Percentiles rank a stretch among this genome's conserved stretches.
Evolutionary conservation across 2,888 invertebrate genomes (phyloP).

Genomic region (Lasius fuliginosus): DNA sequence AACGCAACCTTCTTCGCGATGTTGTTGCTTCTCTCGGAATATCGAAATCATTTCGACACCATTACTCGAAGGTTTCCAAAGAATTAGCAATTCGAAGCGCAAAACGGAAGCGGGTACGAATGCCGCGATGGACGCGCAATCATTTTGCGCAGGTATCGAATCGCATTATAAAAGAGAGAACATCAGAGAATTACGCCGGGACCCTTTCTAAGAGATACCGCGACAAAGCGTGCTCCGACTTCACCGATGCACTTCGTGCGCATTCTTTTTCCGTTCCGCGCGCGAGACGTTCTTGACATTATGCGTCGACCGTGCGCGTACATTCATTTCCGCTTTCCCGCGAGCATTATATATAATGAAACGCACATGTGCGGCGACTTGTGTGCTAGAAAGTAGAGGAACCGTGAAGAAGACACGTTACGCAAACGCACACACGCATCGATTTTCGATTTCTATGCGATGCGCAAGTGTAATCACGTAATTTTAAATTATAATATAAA

Average conservation of each 20-base stretch:
- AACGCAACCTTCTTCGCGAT: not conserved
- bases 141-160: not conserved
- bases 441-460: conserved; percentile 10
- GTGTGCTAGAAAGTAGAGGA: not conserved
- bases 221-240: not conserved
- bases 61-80: conserved; percentile 7
- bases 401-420: not conserved
- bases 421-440: not conserved
- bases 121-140: not conserved
- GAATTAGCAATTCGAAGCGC: conserved; percentile 25
- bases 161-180: not conserved
- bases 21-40: not conserved
- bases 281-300: conserved; percentile 21
- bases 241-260: not conserved
- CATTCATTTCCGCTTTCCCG: conserved; percentile 7
- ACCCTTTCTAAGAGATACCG: not conserved
- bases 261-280: not conserved
- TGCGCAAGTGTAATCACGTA: not conserved
- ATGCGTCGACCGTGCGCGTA: not conserved
- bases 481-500: too few relatives aligned
- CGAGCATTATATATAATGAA: not conserved
- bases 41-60: not conserved
- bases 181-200: not conserved
- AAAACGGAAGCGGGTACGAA: not conserved
- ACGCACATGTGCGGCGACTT: not conserved